Conservation (phyloP, 2,113 vertebrate species). For the Crotalus viridis region DNA sequence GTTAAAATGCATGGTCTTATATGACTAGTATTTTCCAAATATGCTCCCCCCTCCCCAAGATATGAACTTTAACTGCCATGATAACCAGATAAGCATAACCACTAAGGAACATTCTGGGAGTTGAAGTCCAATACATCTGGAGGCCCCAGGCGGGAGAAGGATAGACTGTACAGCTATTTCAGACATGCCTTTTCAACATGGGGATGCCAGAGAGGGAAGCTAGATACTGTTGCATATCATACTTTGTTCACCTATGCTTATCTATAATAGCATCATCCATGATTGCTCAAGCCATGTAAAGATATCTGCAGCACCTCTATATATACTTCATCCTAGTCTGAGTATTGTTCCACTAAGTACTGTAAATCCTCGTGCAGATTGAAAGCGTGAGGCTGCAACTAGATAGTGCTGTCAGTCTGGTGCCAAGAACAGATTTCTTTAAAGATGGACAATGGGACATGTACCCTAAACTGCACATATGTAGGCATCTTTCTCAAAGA, state of each 20-base stretch:
- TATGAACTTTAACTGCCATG: background rate
- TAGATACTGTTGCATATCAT: background rate
- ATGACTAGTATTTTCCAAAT: background rate
- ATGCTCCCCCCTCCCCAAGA: background rate
- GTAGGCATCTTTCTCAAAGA: background rate
- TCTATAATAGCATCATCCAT: background rate
- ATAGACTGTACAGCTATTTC: background rate
- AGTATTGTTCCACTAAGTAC: background rate
- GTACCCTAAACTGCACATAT: background rate
- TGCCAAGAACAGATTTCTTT: background rate
- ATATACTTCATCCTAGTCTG: background rate
- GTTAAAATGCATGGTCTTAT: background rate
- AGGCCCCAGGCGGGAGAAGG: background rate
- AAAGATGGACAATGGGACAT: background rate
- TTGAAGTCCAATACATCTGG: background rate
- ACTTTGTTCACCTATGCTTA: background rate
- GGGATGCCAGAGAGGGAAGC: background rate
- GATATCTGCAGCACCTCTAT: background rate
- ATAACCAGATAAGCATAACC: background rate
- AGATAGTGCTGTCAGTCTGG: too few relatives aligned
- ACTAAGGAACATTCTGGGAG: background rate
- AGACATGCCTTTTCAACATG: background rate
- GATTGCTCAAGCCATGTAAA: background rate
- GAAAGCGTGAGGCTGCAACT: background rate
- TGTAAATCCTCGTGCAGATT: background rate